These are phyloP conservation scores for Tetragnatha montana DNA, from an alignment of 2,888 invertebrate genomes.

Conservation along the genomic window DNA sequence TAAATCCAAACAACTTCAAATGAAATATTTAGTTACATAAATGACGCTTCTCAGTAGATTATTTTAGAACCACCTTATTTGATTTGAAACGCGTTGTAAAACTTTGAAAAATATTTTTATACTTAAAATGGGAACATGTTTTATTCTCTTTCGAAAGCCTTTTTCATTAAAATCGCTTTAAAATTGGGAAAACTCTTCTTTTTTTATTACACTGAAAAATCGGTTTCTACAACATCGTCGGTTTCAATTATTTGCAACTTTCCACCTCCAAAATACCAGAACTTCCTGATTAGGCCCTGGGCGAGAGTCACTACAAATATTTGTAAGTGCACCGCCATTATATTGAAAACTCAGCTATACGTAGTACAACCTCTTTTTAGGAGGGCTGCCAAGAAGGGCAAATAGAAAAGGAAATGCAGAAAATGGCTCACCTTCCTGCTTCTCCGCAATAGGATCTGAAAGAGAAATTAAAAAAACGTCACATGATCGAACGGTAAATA, in stretches of 20 bases:
- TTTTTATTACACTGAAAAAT: too few species aligned
- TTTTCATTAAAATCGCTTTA: too few species aligned
- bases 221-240: too few species aligned
- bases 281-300: background rate
- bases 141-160: too few species aligned
- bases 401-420: background rate
- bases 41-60: too few species aligned
- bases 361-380: background rate
- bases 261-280: background rate
- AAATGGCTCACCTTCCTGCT: conserved; percentile 60
- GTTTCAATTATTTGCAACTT: background rate
- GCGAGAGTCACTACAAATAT: background rate
- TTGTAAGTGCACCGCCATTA: background rate
- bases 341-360: background rate
- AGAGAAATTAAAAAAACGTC: conserved; percentile 21
- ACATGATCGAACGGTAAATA: conserved; percentile 35
- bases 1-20: too few species aligned
- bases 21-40: too few species aligned
- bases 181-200: too few species aligned
- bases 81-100: too few species aligned
- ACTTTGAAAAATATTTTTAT: too few species aligned
- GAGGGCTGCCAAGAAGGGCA: background rate
- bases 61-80: too few species aligned
- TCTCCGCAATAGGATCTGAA: conserved; percentile 59
- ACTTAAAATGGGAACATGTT: too few species aligned